Conservation (phyloP, 2,113 vertebrate species). For the Capreolus pygargus region DNA sequence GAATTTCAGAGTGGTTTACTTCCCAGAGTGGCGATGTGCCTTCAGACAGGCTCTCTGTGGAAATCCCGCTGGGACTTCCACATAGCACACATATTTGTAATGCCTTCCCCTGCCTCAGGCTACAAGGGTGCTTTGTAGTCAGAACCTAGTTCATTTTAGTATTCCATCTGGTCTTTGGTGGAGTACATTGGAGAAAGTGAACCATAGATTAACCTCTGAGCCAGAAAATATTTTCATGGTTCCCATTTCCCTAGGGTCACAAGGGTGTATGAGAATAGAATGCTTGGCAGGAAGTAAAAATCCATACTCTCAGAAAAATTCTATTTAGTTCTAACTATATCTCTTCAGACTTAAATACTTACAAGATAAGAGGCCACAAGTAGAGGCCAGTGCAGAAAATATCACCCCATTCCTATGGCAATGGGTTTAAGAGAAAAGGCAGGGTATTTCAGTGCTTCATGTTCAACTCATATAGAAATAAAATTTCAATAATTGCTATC, state of each 20-base stretch:
- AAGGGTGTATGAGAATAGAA: slow-evolving; percentile 67
- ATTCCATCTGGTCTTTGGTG: slow-evolving; percentile 69
- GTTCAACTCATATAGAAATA: background rate
- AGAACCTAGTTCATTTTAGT: slow-evolving; percentile 61
- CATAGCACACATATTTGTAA: slow-evolving; percentile 73
- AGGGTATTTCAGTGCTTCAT: background rate
- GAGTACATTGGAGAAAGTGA: slow-evolving; percentile 61
- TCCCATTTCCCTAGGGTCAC: slow-evolving; percentile 70
- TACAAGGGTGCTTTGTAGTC: slow-evolving; percentile 69
- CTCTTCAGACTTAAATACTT: background rate
- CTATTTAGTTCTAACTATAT: background rate
- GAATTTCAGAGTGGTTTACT: slow-evolving; percentile 62
- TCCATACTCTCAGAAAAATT: slow-evolving; percentile 25
- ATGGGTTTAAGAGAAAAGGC: background rate
- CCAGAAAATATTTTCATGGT: slow-evolving; percentile 70
- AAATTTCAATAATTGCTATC: background rate
- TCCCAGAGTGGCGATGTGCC: slow-evolving; percentile 67
- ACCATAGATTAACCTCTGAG: slow-evolving; percentile 69
- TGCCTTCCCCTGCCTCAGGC: slow-evolving; percentile 65
- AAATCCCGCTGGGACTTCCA: slow-evolving; percentile 65
- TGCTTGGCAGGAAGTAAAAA: slow-evolving; percentile 49
- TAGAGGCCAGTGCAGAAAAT: background rate
- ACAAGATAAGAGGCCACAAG: background rate
- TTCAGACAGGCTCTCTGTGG: slow-evolving; percentile 52
- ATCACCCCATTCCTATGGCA: background rate